phyloP scores from a whole-genome alignment of 1,140 invertebrate species.

The Trichonephila clavata region DNA sequence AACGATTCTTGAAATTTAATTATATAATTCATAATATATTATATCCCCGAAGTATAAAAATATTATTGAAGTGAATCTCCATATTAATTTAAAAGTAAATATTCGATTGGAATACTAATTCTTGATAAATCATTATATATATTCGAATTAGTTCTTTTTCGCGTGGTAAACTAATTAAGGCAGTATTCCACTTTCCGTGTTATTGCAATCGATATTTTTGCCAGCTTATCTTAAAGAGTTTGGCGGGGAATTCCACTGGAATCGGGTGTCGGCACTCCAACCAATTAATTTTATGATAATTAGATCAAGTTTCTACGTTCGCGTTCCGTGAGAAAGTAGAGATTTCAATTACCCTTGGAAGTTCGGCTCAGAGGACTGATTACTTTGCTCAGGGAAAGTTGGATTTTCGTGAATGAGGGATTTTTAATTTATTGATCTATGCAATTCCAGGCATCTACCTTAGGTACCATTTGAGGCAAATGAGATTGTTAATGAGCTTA shows the following conservation, averaged over 20 bases:
- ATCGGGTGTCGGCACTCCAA: slow-evolving; percentile 61
- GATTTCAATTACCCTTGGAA: slow-evolving; percentile 61
- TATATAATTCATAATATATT: too few species aligned
- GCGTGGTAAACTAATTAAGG: slow-evolving; percentile 10
- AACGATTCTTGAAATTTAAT: too few species aligned
- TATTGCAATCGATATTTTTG: slow-evolving; percentile 68
- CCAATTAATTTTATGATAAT: slow-evolving; percentile 76
- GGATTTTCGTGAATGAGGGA: background rate
- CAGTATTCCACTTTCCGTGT: background rate
- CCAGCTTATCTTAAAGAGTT: slow-evolving; percentile 66
- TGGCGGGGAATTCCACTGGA: slow-evolving; percentile 36
- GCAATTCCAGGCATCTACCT: background rate
- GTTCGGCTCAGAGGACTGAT: slow-evolving; percentile 27
- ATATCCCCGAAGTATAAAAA: too few species aligned
- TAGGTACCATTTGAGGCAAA: background rate
- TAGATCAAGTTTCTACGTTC: slow-evolving; percentile 56
- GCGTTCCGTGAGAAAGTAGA: slow-evolving; percentile 26
- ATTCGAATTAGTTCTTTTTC: background rate
- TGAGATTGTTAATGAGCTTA: background rate
- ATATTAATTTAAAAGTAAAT: background rate
- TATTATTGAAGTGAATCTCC: too few species aligned
- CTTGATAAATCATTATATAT: background rate
- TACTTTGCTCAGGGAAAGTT: slow-evolving; percentile 7
- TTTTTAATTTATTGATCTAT: slow-evolving; percentile 64
- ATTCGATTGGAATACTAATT: background rate